These are phyloP conservation scores for Phataginus tetradactyla DNA, from an alignment of 2,797 vertebrate species.

Conservation along the genomic window DNA sequence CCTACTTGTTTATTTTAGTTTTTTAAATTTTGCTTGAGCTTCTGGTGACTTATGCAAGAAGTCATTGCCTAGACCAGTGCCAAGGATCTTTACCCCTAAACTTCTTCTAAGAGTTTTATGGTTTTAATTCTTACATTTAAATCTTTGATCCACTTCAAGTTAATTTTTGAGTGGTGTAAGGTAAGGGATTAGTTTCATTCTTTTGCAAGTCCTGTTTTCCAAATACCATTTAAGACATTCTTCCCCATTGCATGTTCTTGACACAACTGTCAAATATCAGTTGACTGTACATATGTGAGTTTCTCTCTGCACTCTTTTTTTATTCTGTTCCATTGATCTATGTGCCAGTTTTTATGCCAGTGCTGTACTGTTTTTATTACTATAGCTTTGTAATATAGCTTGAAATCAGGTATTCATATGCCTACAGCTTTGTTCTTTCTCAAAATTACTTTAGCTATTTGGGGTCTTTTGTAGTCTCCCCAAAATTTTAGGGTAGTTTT, in stretches of 20 bases:
- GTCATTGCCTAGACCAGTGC: background rate
- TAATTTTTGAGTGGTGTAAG: background rate
- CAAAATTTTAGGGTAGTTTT: background rate
- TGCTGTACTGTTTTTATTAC: background rate
- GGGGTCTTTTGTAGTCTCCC: background rate
- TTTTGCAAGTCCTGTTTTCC: background rate
- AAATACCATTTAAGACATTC: background rate
- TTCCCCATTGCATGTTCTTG: background rate
- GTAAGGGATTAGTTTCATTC: background rate
- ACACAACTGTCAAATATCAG: background rate
- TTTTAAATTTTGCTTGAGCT: background rate
- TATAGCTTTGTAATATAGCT: background rate
- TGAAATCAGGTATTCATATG: background rate
- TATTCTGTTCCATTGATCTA: background rate
- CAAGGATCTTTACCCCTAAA: background rate
- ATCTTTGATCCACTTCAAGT: background rate
- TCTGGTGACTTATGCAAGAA: background rate
- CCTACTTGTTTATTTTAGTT: background rate
- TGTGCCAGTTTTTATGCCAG: background rate
- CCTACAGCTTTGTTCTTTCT: background rate
- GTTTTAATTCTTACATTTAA: background rate
- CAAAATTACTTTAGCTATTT: background rate
- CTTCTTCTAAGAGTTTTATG: background rate
- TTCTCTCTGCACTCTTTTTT: background rate
- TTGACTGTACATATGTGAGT: background rate